A percentile compares a stretch with the other conserved stretches of the same genome.
Conservation (phyloP, 1,140 invertebrate species). For the Stegodyphus dumicola region DNA sequence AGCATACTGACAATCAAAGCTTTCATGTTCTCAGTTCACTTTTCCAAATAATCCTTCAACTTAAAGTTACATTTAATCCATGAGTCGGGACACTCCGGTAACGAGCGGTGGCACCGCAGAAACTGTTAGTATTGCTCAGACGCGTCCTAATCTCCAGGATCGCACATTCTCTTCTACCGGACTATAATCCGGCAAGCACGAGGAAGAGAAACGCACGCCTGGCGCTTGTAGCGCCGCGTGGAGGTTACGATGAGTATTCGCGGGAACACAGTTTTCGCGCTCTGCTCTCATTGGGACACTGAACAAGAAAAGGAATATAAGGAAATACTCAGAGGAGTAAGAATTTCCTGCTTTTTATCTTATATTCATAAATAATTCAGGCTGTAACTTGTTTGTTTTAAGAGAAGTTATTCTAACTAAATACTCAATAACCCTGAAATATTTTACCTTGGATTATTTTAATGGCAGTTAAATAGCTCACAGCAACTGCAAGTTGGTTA, state of each 20-base stretch:
- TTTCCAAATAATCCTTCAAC: constrained; percentile 26
- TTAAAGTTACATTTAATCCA: constrained; percentile 30
- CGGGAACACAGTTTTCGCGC: too few relatives aligned
- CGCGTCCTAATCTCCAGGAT: constrained; percentile 44
- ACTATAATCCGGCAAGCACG: constrained; percentile 41
- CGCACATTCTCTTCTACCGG: constrained; percentile 41
- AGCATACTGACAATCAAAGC: neutral
- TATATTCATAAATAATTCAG: too few relatives aligned
- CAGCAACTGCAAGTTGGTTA: too few relatives aligned
- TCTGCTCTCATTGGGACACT: too few relatives aligned
- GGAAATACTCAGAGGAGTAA: too few relatives aligned
- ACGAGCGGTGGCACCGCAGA: constrained; percentile 11
- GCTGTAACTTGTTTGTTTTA: too few relatives aligned
- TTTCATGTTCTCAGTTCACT: constrained; percentile 10
- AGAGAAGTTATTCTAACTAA: too few relatives aligned
- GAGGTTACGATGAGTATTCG: constrained; percentile 19
- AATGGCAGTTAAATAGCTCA: too few relatives aligned
- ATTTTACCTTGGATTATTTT: too few relatives aligned
- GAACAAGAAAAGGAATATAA: too few relatives aligned
- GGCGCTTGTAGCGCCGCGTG: constrained; percentile 20
- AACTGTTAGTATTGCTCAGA: constrained; percentile 27
- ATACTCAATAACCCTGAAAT: too few relatives aligned
- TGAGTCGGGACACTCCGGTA: constrained; percentile 9
- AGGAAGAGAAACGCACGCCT: neutral
- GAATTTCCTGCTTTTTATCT: too few relatives aligned